Conservation (phyloP, 30 jellyfish, hydroid and myxozoan species). For the Turritopsis dohrnii region DNA sequence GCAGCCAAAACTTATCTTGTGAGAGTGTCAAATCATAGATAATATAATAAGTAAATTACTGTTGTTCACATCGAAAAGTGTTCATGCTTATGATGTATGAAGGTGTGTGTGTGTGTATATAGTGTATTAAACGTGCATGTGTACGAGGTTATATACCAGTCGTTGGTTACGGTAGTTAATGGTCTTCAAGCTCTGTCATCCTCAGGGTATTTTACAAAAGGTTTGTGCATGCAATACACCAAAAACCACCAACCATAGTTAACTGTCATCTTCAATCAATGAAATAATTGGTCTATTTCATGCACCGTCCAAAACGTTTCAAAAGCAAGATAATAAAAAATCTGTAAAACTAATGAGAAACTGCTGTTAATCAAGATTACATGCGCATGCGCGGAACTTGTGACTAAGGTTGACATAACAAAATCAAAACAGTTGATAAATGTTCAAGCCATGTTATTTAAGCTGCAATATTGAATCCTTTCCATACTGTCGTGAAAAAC, state of each 20-base stretch:
- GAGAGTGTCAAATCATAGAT: neutral
- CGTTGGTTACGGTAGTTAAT: neutral
- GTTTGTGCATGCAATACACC: neutral
- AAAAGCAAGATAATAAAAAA: neutral
- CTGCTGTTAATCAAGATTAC: neutral
- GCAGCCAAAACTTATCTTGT: neutral
- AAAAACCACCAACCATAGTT: neutral
- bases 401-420: neutral
- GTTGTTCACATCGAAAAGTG: neutral
- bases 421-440: no score
- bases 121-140: neutral
- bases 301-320: neutral
- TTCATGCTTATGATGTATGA: neutral
- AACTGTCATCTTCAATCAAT: neutral
- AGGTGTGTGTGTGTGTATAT: neutral
- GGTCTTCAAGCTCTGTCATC: neutral
- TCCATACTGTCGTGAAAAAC: no score
- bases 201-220: neutral
- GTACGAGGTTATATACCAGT: neutral
- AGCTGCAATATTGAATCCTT: no score
- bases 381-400: neutral
- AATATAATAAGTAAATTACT: no score
- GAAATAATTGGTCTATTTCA: neutral
- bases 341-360: neutral
- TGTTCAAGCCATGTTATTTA: no score